Evolutionary conservation across 2,888 invertebrate species (phyloP), one percentile per base, ranked within the genome.

Genomic region (Metalampra italica): DNA sequence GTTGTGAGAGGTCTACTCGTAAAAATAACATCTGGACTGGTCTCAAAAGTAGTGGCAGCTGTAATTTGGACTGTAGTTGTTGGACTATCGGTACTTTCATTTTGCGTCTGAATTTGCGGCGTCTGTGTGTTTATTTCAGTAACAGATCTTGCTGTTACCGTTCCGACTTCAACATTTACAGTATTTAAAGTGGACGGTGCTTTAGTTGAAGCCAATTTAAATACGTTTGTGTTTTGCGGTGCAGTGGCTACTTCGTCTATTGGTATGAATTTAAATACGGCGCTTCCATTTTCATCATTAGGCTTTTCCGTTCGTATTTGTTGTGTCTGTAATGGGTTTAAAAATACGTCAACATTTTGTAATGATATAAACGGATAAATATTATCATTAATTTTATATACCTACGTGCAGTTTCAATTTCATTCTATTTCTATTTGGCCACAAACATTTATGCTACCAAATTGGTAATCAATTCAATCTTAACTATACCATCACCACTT

Each of bases 231-330:
- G 55, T 82, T 81, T 68, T 82, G 82, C 60, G 72, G 69, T 60
- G 68, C 56, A 48, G 76, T 71, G 52, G 72, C 80, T 13, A 90
- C 77, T 71, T 90, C 84, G 48, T 90, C 86, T 57, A 87, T 84
- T 32, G 87, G 87, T 75, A 89, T 88, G 54, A 82, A 89, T 73
- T 84, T 90, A 68, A 90, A 88, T 60, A 88, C 72, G 44, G 85
- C 70, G 54, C 68, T 77, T 59, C 77, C 82, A 54, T 68, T 79
- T 58, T 75, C 84, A 58, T 82, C 80, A 56, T 60, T 71, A 50
- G 90, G 89, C 60, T 76, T 89, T 76, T 90, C 90, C 22, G 90
- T 90, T 52, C 89, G 79, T 57, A 91, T 90, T 82, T 87, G 78
- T 75, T 90, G 79, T 52, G 91, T 91, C 91, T 91, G 87, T 57